Base-by-base conservation (phyloP, 1,140 invertebrate species). In the Drosophila ogumai region DNA sequence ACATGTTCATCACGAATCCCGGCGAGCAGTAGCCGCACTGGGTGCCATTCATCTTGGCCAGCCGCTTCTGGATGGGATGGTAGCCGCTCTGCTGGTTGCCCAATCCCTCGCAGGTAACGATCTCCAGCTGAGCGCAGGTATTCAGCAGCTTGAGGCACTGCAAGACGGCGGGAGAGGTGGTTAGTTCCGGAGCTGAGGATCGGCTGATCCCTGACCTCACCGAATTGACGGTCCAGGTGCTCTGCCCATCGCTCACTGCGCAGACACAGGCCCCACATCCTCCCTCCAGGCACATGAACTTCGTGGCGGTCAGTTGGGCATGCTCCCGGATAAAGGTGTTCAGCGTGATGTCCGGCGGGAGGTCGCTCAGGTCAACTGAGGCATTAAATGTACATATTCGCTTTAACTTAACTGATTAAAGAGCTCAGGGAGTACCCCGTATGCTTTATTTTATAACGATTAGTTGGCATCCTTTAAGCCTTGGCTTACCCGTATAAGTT, bases 1-100 rank as follows among this genome's bases (percentile, higher is more conserved):
- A 95, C 94, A 97, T 95, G 77, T 96, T 96, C 96, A 98, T 97
- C 25, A 98, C 94, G 95, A 97, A 97, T 44, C 96, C 97, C 17
- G 96, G 95, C 1, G 96, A 95, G 78, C 97, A 98, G 92, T 95
- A 98, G 6, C 97, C 97, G 82, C 96, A 97, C 91, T 97, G 96
- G 6, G 96, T 96, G 10, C 96, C 96, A 92, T 96, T 96, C 90
- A 95, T 95, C 56, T 94, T 93, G 3, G 96, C 96, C 52, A 97
- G 82, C 12, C 94, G 91, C 40, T 94, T 94, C 93, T 97, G 96
- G 43, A 96, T 93, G 6, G 94, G 93, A 90, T 97, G 95, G 91
- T 97, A 97, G 7, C 96, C 96, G 2, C 87, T 93, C 59, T 92
- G 92, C 75, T 94, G 94, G 88, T 94, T 95, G 10, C 97, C 96